Evolutionary conservation across 2,888 invertebrate species (phyloP), one percentile per base, ranked within the genome.

Genomic region (Hetaerina titia): DNA sequence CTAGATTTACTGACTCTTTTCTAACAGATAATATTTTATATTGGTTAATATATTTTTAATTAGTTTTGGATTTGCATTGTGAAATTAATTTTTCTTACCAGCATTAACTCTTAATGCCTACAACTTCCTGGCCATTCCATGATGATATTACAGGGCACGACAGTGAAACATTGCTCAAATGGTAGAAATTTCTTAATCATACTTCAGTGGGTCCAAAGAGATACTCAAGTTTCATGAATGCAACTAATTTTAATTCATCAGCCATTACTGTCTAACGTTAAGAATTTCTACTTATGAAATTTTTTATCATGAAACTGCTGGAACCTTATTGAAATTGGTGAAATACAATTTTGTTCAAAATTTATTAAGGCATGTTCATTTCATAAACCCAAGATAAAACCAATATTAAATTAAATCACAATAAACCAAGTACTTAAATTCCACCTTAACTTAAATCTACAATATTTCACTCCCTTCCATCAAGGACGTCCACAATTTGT

Each of bases 301-400:
- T 90, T 92, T 92, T 31, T 69, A 57, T 69, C 92, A 56, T 17
- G 17, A 64, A 45, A 69, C 57, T 92, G 92, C 69, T 92, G 92
- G 69, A 92, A 92, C 17, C 19, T 56, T 15, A 56, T n/a, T 64
- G n/a, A 74, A 92, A 19, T 95, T 63, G 92, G 56, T 92, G 45
- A 74, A 92, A 92, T 92, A 92, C 87, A 90, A 95, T 95, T 94
- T 74, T 95, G 87, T 88, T 74, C 64, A 95, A n/a, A 69, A 64
- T 25, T 92, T 95, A 95, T 25, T 96, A 95, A 97, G 96, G 45
- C 45, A 45, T 45, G 45, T 45, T 96, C 96, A 25, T 31, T 81
- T 81, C 13, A 81, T 13, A n/a, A 7, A 81, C 19, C 81, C 25
- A 25, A 81, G 9, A 13, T 81, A 31, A 25, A 81, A 9, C 31